Evolutionary conservation across 2,888 invertebrate genomes (phyloP).

Genomic region (Leptinotarsa peninsularis): DNA sequence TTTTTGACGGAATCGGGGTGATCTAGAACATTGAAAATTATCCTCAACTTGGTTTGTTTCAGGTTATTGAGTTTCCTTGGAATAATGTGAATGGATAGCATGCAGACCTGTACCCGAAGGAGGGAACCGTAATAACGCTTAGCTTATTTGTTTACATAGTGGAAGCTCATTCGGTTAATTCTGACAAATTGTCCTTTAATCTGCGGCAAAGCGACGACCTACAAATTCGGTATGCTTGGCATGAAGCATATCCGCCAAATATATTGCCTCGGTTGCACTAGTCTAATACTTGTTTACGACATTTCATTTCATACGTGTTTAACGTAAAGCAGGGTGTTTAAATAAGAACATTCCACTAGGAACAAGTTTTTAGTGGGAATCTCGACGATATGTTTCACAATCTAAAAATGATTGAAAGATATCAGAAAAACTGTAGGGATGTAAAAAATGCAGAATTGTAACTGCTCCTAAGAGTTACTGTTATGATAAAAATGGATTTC

Average conservation of each 20-base stretch:
- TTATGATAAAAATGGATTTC: no score
- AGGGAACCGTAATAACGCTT: not conserved
- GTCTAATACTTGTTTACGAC: conserved; percentile 26
- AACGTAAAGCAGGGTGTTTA: not conserved
- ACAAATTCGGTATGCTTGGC: conserved; percentile 30
- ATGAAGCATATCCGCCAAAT: conserved; percentile 13
- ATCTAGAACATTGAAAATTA: no score
- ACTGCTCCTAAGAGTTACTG: no score
- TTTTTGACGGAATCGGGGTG: no score
- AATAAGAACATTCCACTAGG: not conserved
- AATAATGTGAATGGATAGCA: not conserved
- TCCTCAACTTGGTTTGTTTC: no score
- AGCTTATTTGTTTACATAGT: conserved; percentile 17
- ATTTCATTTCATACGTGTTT: conserved; percentile 5
- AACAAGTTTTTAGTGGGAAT: no score
- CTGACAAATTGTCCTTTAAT: conserved; percentile 39
- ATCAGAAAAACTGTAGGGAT: no score
- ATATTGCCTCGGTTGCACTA: conserved; percentile 25
- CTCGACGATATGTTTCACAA: not conserved
- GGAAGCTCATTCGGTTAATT: conserved; percentile 32
- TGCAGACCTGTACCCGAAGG: not conserved
- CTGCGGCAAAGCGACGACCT: conserved; percentile 28
- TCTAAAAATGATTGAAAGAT: not conserved
- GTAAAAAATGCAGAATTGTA: no score
- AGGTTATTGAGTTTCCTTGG: no score